Base-by-base conservation (phyloP, 2,888 invertebrate species). In the Sarcophaga carnaria region DNA sequence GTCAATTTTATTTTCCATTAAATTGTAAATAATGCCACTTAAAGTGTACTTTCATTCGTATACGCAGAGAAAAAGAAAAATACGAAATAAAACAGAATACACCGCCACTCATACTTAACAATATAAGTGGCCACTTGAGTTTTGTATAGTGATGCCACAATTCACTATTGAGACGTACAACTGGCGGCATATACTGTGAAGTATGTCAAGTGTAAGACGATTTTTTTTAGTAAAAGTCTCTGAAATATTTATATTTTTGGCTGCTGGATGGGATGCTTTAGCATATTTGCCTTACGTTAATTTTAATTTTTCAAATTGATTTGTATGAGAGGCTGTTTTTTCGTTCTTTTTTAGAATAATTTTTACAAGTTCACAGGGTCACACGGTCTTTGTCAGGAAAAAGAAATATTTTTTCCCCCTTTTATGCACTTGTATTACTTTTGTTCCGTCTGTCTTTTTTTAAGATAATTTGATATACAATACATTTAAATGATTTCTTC, bases 121-220 rank as follows among this genome's bases (percentile, higher is more conserved):
- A 70, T 69, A 74, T 86, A 86, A 86, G 86, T 86, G 84, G 80
- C 64, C 84, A 86, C 86, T 86, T 86, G 83, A 86, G 66, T 78
- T 81, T 64, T 20, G 14, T 14, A 14, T 54, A 14, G 54, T 54
- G 17, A 54, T 14, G 14, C 17, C 14, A 14, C 12, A 4, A 14
- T 54, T 54, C 17, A 54, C 54, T 17, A 14, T 54, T 54, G 14
- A 14, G 54, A 37, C 22, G 22, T 22, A 22, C 22, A 22, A 22
- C 22, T 10, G 37, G 8, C 37, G 10, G 37, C 37, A 37, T 37
- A 37, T 37, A 37, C 37, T 37, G 2, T 37, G 37, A 37, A 37
- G 37, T 37, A 37, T 54, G 54, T 54, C 54, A 54, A 54, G 54
- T 54, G 54, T 54, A 54, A 12, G 54, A 37, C 8, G 37, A 37